These are phyloP conservation scores for Byasa hedistus DNA, from an alignment of 2,888 invertebrate species.

Conservation along the genomic window DNA sequence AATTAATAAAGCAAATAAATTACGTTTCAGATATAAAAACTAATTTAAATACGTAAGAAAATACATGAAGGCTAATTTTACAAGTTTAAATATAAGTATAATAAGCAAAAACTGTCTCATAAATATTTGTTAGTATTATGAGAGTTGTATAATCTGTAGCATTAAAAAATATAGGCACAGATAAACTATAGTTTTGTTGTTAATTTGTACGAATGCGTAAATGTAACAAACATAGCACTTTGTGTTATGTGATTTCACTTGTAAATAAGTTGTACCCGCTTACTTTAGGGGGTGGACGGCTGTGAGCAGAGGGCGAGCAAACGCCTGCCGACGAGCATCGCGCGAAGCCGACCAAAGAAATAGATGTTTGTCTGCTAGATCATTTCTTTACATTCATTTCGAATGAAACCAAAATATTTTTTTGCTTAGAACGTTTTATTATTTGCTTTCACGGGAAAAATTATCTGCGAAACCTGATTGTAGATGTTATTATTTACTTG, in stretches of 20 bases:
- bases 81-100: too few relatives aligned
- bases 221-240: slow-evolving; percentile 18
- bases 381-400: slow-evolving; percentile 28
- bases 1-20: too few relatives aligned
- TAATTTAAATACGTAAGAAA: too few relatives aligned
- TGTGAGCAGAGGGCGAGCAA: slow-evolving; percentile 65
- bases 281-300: slow-evolving; percentile 69
- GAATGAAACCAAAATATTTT: slow-evolving; percentile 26
- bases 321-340: slow-evolving; percentile 69
- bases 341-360: slow-evolving; percentile 73
- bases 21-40: too few relatives aligned
- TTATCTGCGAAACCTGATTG: neutral
- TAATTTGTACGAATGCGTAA: neutral
- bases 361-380: slow-evolving; percentile 67
- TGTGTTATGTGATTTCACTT: slow-evolving; percentile 16
- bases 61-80: too few relatives aligned
- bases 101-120: too few relatives aligned
- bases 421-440: neutral
- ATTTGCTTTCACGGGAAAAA: neutral
- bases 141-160: too few relatives aligned
- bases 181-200: neutral
- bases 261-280: slow-evolving; percentile 45
- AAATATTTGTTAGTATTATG: too few relatives aligned
- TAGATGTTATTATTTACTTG: neutral
- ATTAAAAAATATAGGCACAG: neutral